phyloP scores from a whole-genome alignment of 2,113 vertebrate species.

The Paracanthobrama guichenoti region DNA sequence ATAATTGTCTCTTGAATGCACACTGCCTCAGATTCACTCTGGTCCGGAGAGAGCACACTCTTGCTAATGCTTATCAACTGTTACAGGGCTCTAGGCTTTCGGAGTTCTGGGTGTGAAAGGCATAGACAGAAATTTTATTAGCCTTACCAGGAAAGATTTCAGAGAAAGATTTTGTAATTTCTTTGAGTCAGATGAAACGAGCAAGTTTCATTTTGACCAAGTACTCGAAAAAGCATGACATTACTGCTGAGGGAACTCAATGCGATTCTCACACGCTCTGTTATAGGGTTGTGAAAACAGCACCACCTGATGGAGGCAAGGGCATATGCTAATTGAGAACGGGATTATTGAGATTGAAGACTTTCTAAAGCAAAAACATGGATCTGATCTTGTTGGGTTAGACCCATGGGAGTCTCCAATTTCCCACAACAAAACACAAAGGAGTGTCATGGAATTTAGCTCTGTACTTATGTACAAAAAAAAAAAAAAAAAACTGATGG shows the following conservation, averaged over 20 bases:
- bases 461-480: neutral
- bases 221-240: slow-evolving; percentile 1
- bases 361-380: neutral
- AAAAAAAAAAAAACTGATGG: neutral
- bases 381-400: neutral
- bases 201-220: neutral
- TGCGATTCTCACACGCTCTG: neutral
- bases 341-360: neutral
- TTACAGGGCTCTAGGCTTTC: slow-evolving; percentile 15
- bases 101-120: neutral
- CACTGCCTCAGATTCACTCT: slow-evolving; percentile 6
- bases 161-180: neutral
- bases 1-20: slow-evolving; percentile 28
- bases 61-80: slow-evolving; percentile 8
- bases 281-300: neutral
- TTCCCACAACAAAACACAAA: neutral
- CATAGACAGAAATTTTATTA: neutral
- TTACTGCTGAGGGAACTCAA: neutral
- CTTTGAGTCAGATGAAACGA: neutral
- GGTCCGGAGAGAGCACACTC: slow-evolving; percentile 12
- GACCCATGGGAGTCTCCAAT: neutral
- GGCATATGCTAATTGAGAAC: neutral
- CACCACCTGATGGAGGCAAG: slow-evolving; percentile 34
- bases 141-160: neutral
- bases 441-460: neutral